Conservation (phyloP, 2,888 invertebrate species). For the Agrochola lychnidis region DNA sequence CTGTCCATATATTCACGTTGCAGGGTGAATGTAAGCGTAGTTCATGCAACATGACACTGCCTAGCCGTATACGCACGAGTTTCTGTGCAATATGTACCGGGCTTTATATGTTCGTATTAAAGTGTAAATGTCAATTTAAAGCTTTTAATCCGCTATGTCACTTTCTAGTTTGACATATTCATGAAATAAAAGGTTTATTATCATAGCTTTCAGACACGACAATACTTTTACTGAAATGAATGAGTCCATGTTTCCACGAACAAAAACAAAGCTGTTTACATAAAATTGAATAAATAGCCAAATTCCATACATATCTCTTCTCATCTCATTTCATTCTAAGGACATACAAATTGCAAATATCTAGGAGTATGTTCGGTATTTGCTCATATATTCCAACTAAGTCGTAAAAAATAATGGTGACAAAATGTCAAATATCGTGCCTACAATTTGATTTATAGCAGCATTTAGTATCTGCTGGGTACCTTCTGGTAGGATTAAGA, state of each 20-base stretch:
- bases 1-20: slow-evolving; percentile 16
- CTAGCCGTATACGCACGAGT: slow-evolving; percentile 7
- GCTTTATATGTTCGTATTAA: slow-evolving; percentile 33
- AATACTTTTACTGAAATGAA: slow-evolving; percentile 25
- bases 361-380: slow-evolving; percentile 33
- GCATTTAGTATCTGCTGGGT: slow-evolving; percentile 47
- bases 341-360: slow-evolving; percentile 38
- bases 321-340: slow-evolving; percentile 41
- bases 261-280: slow-evolving; percentile 59
- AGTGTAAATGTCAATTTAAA: slow-evolving; percentile 20
- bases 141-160: slow-evolving; percentile 23
- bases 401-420: slow-evolving; percentile 56
- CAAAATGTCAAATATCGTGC: slow-evolving; percentile 60
- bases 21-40: slow-evolving; percentile 25
- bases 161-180: slow-evolving; percentile 14
- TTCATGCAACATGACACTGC: slow-evolving; percentile 50
- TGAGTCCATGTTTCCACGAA: slow-evolving; percentile 11
- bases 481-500: slow-evolving; percentile 46
- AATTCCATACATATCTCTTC: slow-evolving; percentile 28
- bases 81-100: slow-evolving; percentile 10
- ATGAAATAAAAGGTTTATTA: slow-evolving; percentile 22
- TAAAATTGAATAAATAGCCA: slow-evolving; percentile 53
- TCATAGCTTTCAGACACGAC: slow-evolving; percentile 6
- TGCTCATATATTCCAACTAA: slow-evolving; percentile 26
- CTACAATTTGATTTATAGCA: slow-evolving; percentile 56